These are phyloP conservation scores for Pseudopodoces humilis DNA, from an alignment of 2,113 vertebrate genomes.

Conservation along the genomic window DNA sequence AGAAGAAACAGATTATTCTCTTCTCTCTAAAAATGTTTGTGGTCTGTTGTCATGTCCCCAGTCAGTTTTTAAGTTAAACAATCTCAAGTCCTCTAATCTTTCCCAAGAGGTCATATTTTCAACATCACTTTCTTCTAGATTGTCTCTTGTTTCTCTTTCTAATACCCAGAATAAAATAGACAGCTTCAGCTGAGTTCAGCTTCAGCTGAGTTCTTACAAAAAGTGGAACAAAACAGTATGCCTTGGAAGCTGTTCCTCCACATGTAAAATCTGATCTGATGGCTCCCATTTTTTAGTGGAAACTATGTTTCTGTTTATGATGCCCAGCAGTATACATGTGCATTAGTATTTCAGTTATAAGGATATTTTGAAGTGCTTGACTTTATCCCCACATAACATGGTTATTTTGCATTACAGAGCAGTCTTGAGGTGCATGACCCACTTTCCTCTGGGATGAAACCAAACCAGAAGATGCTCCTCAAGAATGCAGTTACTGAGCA, in stretches of 20 bases:
- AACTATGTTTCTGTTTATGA: not conserved
- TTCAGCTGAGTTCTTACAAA: not conserved
- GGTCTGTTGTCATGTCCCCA: not conserved
- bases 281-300: not conserved
- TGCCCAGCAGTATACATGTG: too few species aligned
- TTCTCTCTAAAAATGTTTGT: not conserved
- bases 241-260: not conserved
- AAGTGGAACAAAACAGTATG: not conserved
- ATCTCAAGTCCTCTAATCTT: not conserved
- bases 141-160: not conserved
- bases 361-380: not conserved
- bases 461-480: not conserved
- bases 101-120: not conserved
- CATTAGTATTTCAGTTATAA: not conserved
- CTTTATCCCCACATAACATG: not conserved
- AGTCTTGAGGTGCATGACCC: not conserved
- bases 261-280: not conserved
- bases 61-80: not conserved
- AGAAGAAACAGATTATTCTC: not conserved
- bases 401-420: not conserved
- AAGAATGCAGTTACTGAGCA: not conserved
- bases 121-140: not conserved
- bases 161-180: not conserved
- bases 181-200: not conserved
- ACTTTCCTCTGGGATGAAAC: not conserved